A percentile compares a stretch with the other conserved stretches of the same genome.
Conservation (phyloP, 2,797 vertebrate species). For the Dallia pectoralis region DNA sequence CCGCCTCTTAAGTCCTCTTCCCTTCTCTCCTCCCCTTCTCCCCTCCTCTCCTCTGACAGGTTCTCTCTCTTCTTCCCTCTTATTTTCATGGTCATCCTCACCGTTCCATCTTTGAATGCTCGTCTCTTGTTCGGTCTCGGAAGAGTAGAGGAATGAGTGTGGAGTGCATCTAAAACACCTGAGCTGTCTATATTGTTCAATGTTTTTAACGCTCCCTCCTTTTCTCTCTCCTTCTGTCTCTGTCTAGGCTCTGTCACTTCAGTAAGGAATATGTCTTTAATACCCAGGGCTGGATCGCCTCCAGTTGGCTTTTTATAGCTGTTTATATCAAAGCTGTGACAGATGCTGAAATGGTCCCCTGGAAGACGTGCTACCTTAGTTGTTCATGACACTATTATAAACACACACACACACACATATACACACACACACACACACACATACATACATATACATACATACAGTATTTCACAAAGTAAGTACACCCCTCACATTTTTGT, state of each 20-base stretch:
- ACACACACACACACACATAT: neutral
- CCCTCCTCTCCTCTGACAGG: slow-evolving; percentile 24
- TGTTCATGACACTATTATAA: neutral
- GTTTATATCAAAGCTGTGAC: slow-evolving; percentile 55
- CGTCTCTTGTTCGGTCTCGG: slow-evolving; percentile 53
- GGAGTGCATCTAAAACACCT: slow-evolving; percentile 57
- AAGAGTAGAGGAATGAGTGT: slow-evolving; percentile 36
- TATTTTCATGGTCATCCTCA: slow-evolving; percentile 3
- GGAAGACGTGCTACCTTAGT: neutral
- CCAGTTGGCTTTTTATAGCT: slow-evolving; percentile 65
- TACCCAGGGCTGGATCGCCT: slow-evolving; percentile 25
- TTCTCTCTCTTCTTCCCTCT: slow-evolving; percentile 35
- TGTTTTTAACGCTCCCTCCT: slow-evolving; percentile 32
- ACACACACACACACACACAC: no score
- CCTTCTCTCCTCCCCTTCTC: slow-evolving; percentile 3
- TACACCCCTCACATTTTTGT: no score
- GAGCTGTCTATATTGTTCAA: slow-evolving; percentile 46
- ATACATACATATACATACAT: neutral
- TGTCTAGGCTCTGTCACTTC: slow-evolving; percentile 58
- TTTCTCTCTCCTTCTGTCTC: slow-evolving; percentile 29
- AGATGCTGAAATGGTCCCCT: slow-evolving; percentile 39
- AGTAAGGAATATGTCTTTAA: slow-evolving; percentile 38
- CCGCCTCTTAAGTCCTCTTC: slow-evolving; percentile 48
- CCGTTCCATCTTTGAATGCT: slow-evolving; percentile 50
- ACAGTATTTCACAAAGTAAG: no score